Percentiles rank a stretch among this genome's conserved stretches.
Conservation (phyloP, 2,797 vertebrate genomes). For the Huso huso region DNA sequence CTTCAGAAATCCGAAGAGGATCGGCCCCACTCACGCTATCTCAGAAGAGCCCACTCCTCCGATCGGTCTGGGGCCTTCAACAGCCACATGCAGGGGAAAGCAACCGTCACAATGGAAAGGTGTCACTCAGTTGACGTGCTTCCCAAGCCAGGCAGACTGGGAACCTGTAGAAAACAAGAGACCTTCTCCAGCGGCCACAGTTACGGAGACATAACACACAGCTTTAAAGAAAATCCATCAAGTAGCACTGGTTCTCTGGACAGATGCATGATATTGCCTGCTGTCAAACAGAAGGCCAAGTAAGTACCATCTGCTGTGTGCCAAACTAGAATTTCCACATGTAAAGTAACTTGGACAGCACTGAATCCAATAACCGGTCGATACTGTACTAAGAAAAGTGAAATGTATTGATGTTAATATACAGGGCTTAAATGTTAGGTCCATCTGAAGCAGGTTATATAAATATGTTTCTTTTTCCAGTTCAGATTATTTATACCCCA, state of each 20-base stretch:
- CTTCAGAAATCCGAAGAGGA: conserved; percentile 42
- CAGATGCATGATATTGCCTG: conserved; percentile 59
- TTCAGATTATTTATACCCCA: conserved; percentile 53
- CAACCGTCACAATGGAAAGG: conserved; percentile 50
- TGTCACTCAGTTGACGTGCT: conserved; percentile 81
- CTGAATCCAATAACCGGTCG: too few relatives aligned
- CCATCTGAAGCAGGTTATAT: too few relatives aligned
- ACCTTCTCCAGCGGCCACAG: conserved; percentile 47
- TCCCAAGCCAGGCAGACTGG: conserved; percentile 43
- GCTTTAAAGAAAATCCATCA: conserved; percentile 57
- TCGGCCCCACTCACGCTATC: conserved; percentile 78
- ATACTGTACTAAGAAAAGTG: too few relatives aligned
- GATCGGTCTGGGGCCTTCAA: conserved; percentile 62
- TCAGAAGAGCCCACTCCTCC: conserved; percentile 84
- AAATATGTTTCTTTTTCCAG: conserved; percentile 43
- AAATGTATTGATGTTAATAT: too few relatives aligned
- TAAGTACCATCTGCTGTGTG: conserved; percentile 43
- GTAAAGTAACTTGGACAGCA: too few relatives aligned
- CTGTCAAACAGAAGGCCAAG: conserved; percentile 68
- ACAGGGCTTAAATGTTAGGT: too few relatives aligned
- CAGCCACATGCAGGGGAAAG: conserved; percentile 34
- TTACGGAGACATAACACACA: conserved; percentile 45
- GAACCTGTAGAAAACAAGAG: conserved; percentile 35
- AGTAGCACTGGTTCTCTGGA: conserved; percentile 38
- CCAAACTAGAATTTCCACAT: too few relatives aligned